A percentile compares a stretch with the other conserved stretches of the same genome.
Evolutionary conservation across 2,888 invertebrate genomes (phyloP).

Genomic region (Amphipyra tragopoginis): DNA sequence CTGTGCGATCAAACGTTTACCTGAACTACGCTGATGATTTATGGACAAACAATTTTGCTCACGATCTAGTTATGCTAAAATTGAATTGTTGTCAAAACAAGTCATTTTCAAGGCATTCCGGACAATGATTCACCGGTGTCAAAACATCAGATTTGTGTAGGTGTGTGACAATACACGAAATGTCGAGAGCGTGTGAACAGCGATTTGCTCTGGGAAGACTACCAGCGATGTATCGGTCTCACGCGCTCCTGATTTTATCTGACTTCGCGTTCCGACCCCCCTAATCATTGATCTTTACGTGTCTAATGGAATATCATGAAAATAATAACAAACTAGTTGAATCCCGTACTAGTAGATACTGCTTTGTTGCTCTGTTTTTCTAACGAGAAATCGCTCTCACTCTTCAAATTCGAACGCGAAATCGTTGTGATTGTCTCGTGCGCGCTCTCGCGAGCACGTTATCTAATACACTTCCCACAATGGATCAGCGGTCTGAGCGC

Average conservation of each 20-base stretch:
- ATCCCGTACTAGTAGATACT: slow-evolving; percentile 5
- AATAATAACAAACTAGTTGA: slow-evolving; percentile 44
- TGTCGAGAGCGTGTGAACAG: slow-evolving; percentile 80
- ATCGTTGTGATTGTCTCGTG: slow-evolving; percentile 79
- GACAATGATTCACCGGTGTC: slow-evolving; percentile 69
- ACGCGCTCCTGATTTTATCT: slow-evolving; percentile 82
- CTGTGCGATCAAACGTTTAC: slow-evolving; percentile 72
- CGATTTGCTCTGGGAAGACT: slow-evolving; percentile 63
- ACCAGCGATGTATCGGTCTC: slow-evolving; percentile 77
- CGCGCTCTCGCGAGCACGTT: slow-evolving; percentile 81
- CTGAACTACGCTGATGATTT: slow-evolving; percentile 69
- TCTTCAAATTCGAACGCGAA: slow-evolving; percentile 76
- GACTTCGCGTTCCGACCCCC: slow-evolving; percentile 68
- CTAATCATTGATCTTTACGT: slow-evolving; percentile 78
- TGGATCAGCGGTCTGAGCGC: slow-evolving; percentile 74
- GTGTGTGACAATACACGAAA: slow-evolving; percentile 74
- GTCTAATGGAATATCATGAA: slow-evolving; percentile 66
- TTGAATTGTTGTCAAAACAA: slow-evolving; percentile 24
- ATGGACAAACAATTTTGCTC: slow-evolving; percentile 52
- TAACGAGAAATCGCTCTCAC: slow-evolving; percentile 73
- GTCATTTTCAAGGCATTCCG: slow-evolving; percentile 54
- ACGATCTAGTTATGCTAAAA: slow-evolving; percentile 35
- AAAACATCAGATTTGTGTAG: slow-evolving; percentile 71
- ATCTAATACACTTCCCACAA: slow-evolving; percentile 84
- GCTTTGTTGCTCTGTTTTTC: slow-evolving; percentile 36